Conservation (phyloP, 2,113 vertebrate genomes). For the Aegotheles bennettii region DNA sequence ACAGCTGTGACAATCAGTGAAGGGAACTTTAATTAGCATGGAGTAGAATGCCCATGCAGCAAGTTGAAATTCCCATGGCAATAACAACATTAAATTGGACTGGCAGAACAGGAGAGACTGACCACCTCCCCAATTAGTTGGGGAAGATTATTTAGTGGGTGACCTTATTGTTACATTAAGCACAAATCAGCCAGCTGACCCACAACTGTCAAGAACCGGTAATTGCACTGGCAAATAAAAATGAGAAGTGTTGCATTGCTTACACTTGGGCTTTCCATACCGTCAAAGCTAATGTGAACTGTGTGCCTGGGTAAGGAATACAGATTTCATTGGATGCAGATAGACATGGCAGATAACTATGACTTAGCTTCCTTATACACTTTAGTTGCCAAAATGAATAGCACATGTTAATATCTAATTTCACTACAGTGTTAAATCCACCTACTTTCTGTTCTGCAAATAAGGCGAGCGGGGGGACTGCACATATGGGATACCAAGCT, state of each 20-base stretch:
- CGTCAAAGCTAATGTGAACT: background rate
- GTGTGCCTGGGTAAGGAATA: background rate
- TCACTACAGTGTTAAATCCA: slow-evolving; percentile 10
- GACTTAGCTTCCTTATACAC: background rate
- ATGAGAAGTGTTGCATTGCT: background rate
- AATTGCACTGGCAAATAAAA: background rate
- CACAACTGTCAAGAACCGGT: background rate
- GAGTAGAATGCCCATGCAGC: background rate
- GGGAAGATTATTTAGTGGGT: background rate
- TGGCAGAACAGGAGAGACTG: background rate
- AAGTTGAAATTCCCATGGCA: slow-evolving; percentile 51
- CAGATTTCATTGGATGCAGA: background rate
- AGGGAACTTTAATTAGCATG: slow-evolving; percentile 62
- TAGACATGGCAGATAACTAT: background rate
- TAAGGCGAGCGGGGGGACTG: background rate
- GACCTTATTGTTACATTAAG: slow-evolving; percentile 6
- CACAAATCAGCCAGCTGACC: background rate
- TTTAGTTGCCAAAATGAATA: background rate
- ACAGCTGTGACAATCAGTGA: slow-evolving; percentile 58
- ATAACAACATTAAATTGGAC: slow-evolving; percentile 26
- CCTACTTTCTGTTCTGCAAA: slow-evolving; percentile 13
- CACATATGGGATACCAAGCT: background rate
- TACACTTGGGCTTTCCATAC: background rate
- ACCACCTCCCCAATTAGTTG: slow-evolving; percentile 13
- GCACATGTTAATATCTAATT: background rate